A percentile compares a stretch with the other conserved stretches of the same genome.
Evolutionary conservation across 2,113 vertebrate species (phyloP).

Genomic region (Accipiter virgatus): DNA sequence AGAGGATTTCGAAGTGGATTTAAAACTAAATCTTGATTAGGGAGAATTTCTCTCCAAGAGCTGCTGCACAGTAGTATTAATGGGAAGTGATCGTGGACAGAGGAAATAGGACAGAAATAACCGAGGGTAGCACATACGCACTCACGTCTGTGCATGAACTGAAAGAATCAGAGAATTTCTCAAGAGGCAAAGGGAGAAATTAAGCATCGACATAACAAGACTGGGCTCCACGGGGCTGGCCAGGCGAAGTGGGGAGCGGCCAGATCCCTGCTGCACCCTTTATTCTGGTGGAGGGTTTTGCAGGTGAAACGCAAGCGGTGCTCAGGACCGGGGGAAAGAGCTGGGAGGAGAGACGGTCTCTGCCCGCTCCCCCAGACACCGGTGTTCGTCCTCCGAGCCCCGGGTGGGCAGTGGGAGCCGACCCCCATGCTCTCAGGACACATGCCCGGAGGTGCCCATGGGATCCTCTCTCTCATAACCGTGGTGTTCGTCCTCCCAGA

Average conservation of each 20-base stretch:
- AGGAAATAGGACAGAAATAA: conserved; percentile 70
- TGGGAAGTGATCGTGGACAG: conserved; percentile 59
- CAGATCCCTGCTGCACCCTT: neutral
- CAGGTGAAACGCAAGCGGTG: neutral
- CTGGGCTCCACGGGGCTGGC: neutral
- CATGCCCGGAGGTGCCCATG: neutral
- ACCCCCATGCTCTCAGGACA: conserved; percentile 2
- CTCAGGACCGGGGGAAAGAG: neutral
- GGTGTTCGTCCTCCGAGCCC: rapidly evolving
- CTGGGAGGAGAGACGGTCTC: neutral
- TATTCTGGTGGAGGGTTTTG: neutral
- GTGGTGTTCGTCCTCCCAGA: neutral
- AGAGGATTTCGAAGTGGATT: conserved; percentile 55
- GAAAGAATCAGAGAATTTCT: neutral
- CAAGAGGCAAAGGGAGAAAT: neutral
- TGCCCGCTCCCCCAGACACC: neutral
- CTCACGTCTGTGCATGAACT: neutral
- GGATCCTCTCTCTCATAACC: conserved; percentile 36
- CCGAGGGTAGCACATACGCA: conserved; percentile 32
- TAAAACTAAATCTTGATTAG: conserved; percentile 57
- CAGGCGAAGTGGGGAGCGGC: neutral
- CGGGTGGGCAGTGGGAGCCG: neutral
- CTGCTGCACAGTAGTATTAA: conserved; percentile 40
- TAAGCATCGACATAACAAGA: neutral
- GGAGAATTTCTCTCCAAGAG: conserved; percentile 54